Percentiles rank a stretch among this genome's conserved stretches.
Conservation (phyloP, 2,797 vertebrate species). For the Phalloptychus januarius region DNA sequence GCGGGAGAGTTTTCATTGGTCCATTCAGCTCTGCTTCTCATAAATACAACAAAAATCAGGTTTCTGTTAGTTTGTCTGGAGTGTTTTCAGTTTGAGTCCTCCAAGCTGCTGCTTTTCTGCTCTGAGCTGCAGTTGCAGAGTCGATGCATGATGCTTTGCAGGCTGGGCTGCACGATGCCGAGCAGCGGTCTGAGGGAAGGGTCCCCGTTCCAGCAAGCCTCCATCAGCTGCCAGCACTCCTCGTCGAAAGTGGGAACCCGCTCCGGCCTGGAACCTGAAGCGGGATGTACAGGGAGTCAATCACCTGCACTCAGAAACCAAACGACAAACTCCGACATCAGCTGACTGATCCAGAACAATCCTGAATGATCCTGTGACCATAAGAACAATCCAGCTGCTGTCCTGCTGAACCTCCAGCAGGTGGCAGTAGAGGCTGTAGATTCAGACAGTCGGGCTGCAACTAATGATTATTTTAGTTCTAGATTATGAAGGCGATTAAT, state of each 20-base stretch:
- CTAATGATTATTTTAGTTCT: too few species aligned
- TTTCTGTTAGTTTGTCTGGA: slow-evolving; percentile 49
- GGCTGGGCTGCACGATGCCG: slow-evolving; percentile 94
- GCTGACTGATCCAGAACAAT: background rate
- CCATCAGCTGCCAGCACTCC: slow-evolving; percentile 99
- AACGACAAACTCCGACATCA: background rate
- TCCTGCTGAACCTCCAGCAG: background rate
- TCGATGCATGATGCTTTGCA: slow-evolving; percentile 92
- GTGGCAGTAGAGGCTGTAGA: background rate
- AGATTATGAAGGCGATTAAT: too few species aligned
- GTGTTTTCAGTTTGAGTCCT: slow-evolving; percentile 90
- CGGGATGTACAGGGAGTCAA: background rate
- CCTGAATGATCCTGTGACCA: background rate
- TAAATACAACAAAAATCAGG: slow-evolving; percentile 65
- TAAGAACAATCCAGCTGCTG: background rate
- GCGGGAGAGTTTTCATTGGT: slow-evolving; percentile 31
- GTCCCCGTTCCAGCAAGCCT: slow-evolving; percentile 96
- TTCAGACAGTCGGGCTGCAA: too few species aligned
- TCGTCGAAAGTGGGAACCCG: slow-evolving; percentile 89
- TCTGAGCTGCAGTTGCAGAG: slow-evolving; percentile 83
- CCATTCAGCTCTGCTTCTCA: slow-evolving; percentile 26
- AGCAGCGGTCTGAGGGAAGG: slow-evolving; percentile 91
- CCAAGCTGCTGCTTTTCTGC: slow-evolving; percentile 81
- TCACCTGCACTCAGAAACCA: background rate
- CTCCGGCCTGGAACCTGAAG: slow-evolving; percentile 90